phyloP scores from a whole-genome alignment of 1,140 invertebrate species.

The Lepidostoma basale region DNA sequence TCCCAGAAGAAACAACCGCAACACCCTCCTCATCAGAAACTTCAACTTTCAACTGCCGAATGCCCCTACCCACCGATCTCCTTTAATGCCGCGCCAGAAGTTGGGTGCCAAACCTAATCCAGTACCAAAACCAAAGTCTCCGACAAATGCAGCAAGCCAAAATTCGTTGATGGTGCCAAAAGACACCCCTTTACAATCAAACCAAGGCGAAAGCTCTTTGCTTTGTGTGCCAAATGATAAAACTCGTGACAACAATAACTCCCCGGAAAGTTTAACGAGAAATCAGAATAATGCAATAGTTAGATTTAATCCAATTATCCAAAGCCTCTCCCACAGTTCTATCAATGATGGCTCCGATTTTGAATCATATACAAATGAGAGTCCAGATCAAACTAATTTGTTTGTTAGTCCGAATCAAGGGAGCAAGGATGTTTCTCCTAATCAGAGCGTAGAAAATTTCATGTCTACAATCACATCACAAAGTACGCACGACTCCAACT shows the following conservation, averaged over 20 bases:
- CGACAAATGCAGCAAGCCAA: constrained; percentile 16
- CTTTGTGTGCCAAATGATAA: constrained; percentile 7
- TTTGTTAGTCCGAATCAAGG: constrained; percentile 44
- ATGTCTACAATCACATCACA: constrained; percentile 49
- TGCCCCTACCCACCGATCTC: constrained; percentile 53
- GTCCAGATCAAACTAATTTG: constrained; percentile 30
- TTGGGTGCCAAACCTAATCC: constrained; percentile 7
- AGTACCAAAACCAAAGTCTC: constrained; percentile 24
- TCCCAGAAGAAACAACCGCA: constrained; percentile 56
- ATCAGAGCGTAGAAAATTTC: constrained; percentile 43
- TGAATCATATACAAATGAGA: constrained; percentile 35
- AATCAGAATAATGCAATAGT: constrained; percentile 61
- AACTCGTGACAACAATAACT: not conserved
- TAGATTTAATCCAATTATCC: constrained; percentile 65
- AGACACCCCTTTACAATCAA: not conserved
- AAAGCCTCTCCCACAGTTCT: constrained; percentile 54
- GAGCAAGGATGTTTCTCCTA: constrained; percentile 49
- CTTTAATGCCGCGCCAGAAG: constrained; percentile 20
- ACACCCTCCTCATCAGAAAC: constrained; percentile 84
- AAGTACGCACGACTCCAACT: constrained; percentile 36
- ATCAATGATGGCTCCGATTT: constrained; percentile 41
- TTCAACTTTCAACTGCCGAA: constrained; percentile 82
- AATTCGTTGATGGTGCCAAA: not conserved
- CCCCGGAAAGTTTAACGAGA: not conserved
- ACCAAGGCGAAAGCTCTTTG: constrained; percentile 4